phyloP scores from a whole-genome alignment of 2,113 vertebrate species.

The Melanotaenia duboulayi region DNA sequence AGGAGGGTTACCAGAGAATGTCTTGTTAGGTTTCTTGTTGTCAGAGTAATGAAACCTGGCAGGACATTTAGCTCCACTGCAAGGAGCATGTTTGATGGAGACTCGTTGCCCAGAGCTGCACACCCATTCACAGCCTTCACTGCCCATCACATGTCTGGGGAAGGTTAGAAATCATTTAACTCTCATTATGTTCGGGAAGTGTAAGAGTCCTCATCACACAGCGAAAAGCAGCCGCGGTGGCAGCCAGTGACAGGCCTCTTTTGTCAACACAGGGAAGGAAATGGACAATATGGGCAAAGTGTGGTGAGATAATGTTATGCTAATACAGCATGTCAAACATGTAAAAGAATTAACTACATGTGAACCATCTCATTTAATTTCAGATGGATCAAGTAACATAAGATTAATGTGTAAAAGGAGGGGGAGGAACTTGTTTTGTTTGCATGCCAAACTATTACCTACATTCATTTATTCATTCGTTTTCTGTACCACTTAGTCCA shows the following conservation, averaged over 20 bases:
- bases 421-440: background rate
- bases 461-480: too few species aligned
- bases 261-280: conserved; percentile 49
- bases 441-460: too few species aligned
- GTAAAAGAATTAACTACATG: background rate
- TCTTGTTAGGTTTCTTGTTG: background rate
- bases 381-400: too few species aligned
- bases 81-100: conserved; percentile 59
- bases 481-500: too few species aligned
- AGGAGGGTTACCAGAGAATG: too few species aligned
- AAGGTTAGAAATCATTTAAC: conserved; percentile 63
- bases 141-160: conserved; percentile 68
- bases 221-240: conserved; percentile 41
- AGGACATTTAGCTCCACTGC: conserved; percentile 38
- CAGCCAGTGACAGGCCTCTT: conserved; percentile 47
- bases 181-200: conserved; percentile 39
- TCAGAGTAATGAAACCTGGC: conserved; percentile 55
- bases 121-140: conserved; percentile 38
- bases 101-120: conserved; percentile 69
- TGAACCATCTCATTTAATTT: background rate
- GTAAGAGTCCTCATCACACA: conserved; percentile 52
- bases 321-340: background rate
- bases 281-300: conserved; percentile 26
- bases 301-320: background rate
- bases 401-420: background rate